These are phyloP conservation scores for Hypsopygia costalis DNA, from an alignment of 2,888 invertebrate species.

Conservation along the genomic window DNA sequence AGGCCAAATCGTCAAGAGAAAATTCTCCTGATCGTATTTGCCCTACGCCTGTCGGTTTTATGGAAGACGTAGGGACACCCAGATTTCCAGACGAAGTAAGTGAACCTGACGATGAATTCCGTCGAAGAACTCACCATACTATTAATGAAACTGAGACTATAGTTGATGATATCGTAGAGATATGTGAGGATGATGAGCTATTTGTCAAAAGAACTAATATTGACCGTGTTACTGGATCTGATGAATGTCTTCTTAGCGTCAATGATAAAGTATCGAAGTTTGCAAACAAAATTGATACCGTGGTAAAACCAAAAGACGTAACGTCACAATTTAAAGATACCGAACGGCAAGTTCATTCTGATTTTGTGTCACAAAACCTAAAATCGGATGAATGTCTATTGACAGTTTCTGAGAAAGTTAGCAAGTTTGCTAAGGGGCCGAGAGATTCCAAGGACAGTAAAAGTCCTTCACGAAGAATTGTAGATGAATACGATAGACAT, in stretches of 20 bases:
- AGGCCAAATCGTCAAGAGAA: slow-evolving; percentile 87
- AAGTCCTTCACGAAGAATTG: slow-evolving; percentile 60
- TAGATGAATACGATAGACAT: slow-evolving; percentile 74
- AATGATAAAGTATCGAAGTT: slow-evolving; percentile 80
- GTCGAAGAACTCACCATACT: slow-evolving; percentile 53
- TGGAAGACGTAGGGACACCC: slow-evolving; percentile 81
- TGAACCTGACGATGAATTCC: slow-evolving; percentile 86
- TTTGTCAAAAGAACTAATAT: slow-evolving; percentile 55
- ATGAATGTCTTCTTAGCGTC: slow-evolving; percentile 76
- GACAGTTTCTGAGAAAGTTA: slow-evolving; percentile 85
- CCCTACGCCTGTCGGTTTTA: slow-evolving; percentile 82
- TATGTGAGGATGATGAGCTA: slow-evolving; percentile 74
- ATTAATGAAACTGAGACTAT: slow-evolving; percentile 82
- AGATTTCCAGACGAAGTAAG: slow-evolving; percentile 87
- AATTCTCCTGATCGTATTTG: slow-evolving; percentile 87
- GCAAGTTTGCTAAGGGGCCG: slow-evolving; percentile 81
- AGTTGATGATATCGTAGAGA: slow-evolving; percentile 78
- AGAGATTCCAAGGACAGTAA: slow-evolving; percentile 52
- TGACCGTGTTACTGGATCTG: slow-evolving; percentile 56
- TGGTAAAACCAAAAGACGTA: slow-evolving; percentile 45
- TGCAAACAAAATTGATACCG: slow-evolving; percentile 56
- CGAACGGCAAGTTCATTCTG: slow-evolving; percentile 67
- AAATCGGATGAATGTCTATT: slow-evolving; percentile 82
- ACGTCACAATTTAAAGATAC: slow-evolving; percentile 46
- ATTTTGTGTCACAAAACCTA: slow-evolving; percentile 70